Conservation (phyloP, 2,797 vertebrate species). For the Lerista edwardsae region DNA sequence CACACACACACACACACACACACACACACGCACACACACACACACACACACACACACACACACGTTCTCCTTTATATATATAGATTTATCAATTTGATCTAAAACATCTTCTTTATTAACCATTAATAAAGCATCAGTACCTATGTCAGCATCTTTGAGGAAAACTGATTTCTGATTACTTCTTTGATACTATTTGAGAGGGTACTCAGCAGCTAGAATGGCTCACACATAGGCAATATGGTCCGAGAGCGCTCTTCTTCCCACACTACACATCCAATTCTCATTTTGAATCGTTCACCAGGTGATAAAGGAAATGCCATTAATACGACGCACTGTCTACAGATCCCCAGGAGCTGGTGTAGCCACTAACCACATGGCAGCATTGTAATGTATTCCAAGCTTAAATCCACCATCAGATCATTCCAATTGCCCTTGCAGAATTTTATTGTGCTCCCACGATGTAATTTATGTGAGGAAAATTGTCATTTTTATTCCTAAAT, state of each 20-base stretch:
- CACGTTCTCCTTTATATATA: too few relatives aligned
- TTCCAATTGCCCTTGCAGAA: slow-evolving; percentile 47
- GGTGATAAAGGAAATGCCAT: slow-evolving; percentile 3
- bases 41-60: too few relatives aligned
- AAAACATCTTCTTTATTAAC: too few relatives aligned
- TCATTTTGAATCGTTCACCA: slow-evolving; percentile 12
- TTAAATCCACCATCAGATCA: slow-evolving; percentile 30
- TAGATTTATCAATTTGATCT: too few relatives aligned
- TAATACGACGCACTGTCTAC: background rate
- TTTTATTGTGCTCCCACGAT: slow-evolving; percentile 36
- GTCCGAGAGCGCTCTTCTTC: slow-evolving; percentile 17
- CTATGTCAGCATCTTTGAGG: background rate
- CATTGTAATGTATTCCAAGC: slow-evolving; percentile 18
- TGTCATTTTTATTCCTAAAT: slow-evolving; percentile 62
- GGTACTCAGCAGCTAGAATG: slow-evolving; percentile 18
- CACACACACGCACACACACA: too few relatives aligned
- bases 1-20: too few relatives aligned
- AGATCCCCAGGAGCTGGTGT: slow-evolving; percentile 15
- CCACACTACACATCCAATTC: background rate
- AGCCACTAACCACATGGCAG: background rate
- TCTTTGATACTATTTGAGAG: slow-evolving; percentile 33
- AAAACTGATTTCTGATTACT: background rate
- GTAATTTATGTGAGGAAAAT: slow-evolving; percentile 54
- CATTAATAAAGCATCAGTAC: too few relatives aligned
- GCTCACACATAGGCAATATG: background rate